These are phyloP conservation scores for Poeciliopsis occidentalis DNA, from an alignment of 2,113 vertebrate species.

Conservation along the genomic window DNA sequence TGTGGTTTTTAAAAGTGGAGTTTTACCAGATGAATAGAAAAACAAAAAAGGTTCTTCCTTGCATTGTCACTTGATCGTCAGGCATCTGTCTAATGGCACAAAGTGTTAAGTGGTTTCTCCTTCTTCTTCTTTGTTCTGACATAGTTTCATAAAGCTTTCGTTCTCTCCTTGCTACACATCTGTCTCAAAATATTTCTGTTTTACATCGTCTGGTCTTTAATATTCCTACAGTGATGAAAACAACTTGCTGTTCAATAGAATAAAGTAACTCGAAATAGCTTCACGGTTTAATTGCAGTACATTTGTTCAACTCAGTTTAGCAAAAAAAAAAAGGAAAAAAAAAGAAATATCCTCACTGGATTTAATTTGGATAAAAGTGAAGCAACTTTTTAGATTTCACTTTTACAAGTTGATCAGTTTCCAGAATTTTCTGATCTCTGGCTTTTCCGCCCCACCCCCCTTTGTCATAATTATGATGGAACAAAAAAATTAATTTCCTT, in stretches of 20 bases:
- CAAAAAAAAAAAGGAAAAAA: too few relatives aligned
- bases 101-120: background rate
- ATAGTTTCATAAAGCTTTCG: slow-evolving; percentile 20
- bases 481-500: background rate
- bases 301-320: too few relatives aligned
- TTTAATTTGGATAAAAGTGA: too few relatives aligned
- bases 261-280: slow-evolving; percentile 5
- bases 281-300: background rate
- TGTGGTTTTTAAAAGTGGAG: slow-evolving; percentile 43
- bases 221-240: background rate
- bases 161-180: slow-evolving; percentile 9
- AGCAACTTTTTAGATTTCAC: too few relatives aligned
- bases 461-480: background rate
- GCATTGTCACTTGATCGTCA: slow-evolving; percentile 12
- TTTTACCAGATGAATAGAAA: slow-evolving; percentile 55
- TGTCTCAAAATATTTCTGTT: slow-evolving; percentile 23
- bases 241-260: slow-evolving; percentile 1
- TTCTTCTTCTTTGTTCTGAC: slow-evolving; percentile 20
- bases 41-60: slow-evolving; percentile 32
- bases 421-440: background rate
- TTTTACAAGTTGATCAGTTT: too few relatives aligned
- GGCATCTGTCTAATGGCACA: slow-evolving; percentile 9
- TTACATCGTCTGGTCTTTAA: slow-evolving; percentile 19
- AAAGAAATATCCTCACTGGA: too few relatives aligned
- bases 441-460: background rate